phyloP scores from a whole-genome alignment of 1,140 invertebrate genomes.

The Anadara kagoshimensis region DNA sequence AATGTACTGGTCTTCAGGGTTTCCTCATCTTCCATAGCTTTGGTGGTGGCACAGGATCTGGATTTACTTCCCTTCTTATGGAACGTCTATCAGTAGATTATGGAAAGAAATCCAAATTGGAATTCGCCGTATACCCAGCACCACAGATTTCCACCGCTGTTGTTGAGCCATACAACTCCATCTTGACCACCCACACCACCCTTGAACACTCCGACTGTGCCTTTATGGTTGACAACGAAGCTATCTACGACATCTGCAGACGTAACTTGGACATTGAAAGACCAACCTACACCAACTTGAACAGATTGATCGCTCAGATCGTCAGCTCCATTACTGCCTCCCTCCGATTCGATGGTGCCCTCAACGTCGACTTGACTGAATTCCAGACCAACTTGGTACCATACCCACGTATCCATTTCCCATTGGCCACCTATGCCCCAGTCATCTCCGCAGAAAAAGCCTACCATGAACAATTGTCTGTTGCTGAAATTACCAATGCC shows the following conservation, averaged over 20 bases:
- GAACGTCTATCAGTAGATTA: no score
- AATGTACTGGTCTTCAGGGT: no score
- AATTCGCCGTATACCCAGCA: no score
- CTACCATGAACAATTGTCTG: constrained; percentile 62
- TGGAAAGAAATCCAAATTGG: no score
- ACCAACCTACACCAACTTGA: constrained; percentile 75
- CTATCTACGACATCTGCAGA: constrained; percentile 74
- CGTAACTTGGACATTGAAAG: constrained; percentile 82
- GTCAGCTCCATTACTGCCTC: constrained; percentile 91
- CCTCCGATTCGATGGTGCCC: constrained; percentile 87
- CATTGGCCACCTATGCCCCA: constrained; percentile 64
- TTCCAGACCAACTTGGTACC: constrained; percentile 79
- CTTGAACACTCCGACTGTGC: constrained; percentile 87
- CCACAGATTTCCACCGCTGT: no score
- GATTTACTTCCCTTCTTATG: no score
- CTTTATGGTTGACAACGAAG: constrained; percentile 80
- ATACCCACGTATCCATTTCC: constrained; percentile 65
- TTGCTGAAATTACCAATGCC: constrained; percentile 83
- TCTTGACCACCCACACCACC: not conserved
- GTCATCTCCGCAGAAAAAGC: constrained; percentile 81
- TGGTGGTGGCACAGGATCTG: no score
- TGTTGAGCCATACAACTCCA: constrained; percentile 1
- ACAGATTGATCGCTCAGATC: constrained; percentile 63
- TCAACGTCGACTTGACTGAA: constrained; percentile 88
- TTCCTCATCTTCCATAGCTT: no score